Evolutionary conservation across 2,888 invertebrate genomes (phyloP).

Genomic region (Phortica magna): DNA sequence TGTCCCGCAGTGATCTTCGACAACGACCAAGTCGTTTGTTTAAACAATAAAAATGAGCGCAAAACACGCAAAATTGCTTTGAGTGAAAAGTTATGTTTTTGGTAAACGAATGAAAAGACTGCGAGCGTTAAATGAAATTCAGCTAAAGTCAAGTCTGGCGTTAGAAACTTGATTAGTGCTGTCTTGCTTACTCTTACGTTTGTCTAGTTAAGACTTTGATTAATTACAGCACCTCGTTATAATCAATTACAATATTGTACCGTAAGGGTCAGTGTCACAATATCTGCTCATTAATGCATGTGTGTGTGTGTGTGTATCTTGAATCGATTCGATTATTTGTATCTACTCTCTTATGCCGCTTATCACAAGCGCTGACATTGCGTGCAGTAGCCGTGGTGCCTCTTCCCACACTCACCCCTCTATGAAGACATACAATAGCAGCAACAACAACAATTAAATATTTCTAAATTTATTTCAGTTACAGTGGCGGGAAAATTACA

Average conservation of each 20-base stretch:
- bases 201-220: background rate
- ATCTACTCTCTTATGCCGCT: background rate
- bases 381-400: background rate
- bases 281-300: background rate
- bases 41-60: constrained; percentile 18
- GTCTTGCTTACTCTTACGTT: background rate
- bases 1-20: constrained; percentile 10
- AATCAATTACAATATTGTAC: background rate
- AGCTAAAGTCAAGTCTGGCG: no score
- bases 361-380: background rate
- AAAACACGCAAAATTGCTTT: constrained; percentile 24
- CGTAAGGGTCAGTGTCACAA: constrained; percentile 12
- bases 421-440: background rate
- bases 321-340: background rate
- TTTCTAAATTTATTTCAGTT: background rate
- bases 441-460: background rate
- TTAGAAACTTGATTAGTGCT: no score
- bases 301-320: background rate
- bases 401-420: background rate
- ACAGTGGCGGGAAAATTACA: background rate
- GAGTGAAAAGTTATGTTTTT: constrained; percentile 13
- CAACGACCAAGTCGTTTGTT: background rate
- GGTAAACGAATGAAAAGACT: background rate
- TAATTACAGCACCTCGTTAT: background rate
- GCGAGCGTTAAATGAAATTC: background rate